These are phyloP conservation scores for Radopholus similis DNA, from an alignment of 1,140 invertebrate species.

Conservation along the genomic window DNA sequence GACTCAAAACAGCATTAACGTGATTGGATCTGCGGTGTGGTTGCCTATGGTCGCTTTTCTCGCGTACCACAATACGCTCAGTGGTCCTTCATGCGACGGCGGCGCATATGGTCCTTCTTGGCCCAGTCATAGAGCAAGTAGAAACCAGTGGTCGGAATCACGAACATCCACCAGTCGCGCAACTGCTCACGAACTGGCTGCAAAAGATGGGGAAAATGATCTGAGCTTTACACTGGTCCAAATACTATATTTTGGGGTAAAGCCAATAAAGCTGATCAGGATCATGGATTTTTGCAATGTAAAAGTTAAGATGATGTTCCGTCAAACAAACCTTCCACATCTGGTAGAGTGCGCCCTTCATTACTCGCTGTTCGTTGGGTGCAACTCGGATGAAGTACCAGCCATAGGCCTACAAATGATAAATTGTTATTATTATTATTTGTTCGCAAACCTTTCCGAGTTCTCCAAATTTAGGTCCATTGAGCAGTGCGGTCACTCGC, in stretches of 20 bases:
- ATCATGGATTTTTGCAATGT: not conserved
- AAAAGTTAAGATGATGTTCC: too few species aligned
- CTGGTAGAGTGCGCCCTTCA: not conserved
- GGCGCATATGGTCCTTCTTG: not conserved
- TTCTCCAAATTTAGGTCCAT: not conserved
- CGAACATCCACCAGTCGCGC: slow-evolving; percentile 1
- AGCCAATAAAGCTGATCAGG: not conserved
- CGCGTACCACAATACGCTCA: too few species aligned
- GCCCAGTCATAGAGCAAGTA: not conserved
- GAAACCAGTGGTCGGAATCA: not conserved
- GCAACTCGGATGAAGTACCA: not conserved
- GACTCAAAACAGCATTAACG: too few species aligned
- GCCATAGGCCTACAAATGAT: not conserved
- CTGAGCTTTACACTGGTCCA: too few species aligned
- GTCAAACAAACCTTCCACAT: not conserved
- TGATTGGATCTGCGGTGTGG: too few species aligned
- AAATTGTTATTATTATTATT: not conserved
- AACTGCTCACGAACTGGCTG: not conserved
- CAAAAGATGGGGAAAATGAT: too few species aligned
- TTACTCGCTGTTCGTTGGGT: not conserved
- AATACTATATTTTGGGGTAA: too few species aligned
- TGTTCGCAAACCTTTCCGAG: not conserved
- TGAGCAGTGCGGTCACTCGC: too few species aligned
- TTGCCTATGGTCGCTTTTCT: too few species aligned
- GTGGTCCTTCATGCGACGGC: not conserved